Evolutionary conservation across 2,888 invertebrate species (phyloP).

Genomic region (Tinea trinotella): DNA sequence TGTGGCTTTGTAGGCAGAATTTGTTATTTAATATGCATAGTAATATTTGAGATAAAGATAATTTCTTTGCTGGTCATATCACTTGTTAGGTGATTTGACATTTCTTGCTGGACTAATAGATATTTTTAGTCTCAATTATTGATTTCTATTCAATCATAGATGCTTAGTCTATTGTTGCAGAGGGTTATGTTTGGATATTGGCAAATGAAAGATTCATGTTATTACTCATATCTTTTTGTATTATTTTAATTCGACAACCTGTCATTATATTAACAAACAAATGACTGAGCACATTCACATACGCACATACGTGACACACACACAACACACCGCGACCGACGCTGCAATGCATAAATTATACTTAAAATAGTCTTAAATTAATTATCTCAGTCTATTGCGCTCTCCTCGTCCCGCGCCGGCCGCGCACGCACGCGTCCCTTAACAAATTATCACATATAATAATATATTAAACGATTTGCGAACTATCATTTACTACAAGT

Average conservation of each 20-base stretch:
- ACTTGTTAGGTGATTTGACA: no score
- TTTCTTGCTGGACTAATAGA: no score
- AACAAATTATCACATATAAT: constrained; percentile 78
- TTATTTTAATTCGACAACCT: constrained; percentile 82
- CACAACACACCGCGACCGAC: constrained; percentile 76
- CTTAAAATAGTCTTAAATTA: constrained; percentile 72
- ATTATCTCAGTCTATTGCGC: constrained; percentile 74
- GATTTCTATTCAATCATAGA: no score
- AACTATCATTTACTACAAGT: constrained; percentile 66
- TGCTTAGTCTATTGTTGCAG: no score
- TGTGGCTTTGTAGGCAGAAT: no score
- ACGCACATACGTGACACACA: constrained; percentile 74
- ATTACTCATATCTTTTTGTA: constrained; percentile 65
- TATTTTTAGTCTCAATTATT: no score
- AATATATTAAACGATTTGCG: constrained; percentile 77
- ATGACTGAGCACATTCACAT: constrained; percentile 76
- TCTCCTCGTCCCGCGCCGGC: constrained; percentile 71
- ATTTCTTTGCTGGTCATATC: no score
- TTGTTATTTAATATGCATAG: no score
- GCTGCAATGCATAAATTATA: constrained; percentile 77
- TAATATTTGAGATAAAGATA: no score
- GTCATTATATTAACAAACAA: constrained; percentile 80
- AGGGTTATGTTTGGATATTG: no score
- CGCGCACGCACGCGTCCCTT: constrained; percentile 67
- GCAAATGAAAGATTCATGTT: constrained; percentile 37